Base-by-base conservation (phyloP, 2,113 vertebrate genomes). In the Zosterops japonicus region DNA sequence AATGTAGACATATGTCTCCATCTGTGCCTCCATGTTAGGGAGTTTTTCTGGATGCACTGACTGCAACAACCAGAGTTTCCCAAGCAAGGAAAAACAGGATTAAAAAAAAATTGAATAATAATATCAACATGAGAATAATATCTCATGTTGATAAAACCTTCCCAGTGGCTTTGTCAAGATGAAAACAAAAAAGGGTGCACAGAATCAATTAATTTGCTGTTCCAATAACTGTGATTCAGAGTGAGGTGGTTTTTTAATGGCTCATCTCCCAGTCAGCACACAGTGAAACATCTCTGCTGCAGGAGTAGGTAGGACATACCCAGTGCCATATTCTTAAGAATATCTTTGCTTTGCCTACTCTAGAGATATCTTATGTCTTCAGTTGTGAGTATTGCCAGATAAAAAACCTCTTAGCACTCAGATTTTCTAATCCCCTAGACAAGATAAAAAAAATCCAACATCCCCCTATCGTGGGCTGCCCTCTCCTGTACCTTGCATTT, bases 391-490 rank as follows among this genome's bases (percentile, higher is more conserved):
- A 67, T 44, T 85, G 20, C 82, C 82, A 91, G 77, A 57, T 75
- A 57, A 91, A 86, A 83, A 91, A n/a, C 16, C 42, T 65, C 65
- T 65, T 85, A 88, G 75, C 60, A 74, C 42, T 91, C 50, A 90
- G 71, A 59, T 90, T 88, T 50, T 56, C 55, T 94, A 90, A 95
- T 90, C 78, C 82, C 77, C 68, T 67, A 39, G 71, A 33, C 50
- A 77, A 80, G 91, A 94, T 87, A 61, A 93, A 93, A 90, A 85
- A 85, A 74, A 25, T 29, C 56, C 72, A 72, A 3, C 75, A 74
- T 74, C 70, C 33, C 33, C 50, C 64, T 93, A 8, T 72, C 2
- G 0, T 44, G 64, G 25, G 28, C 68, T 88, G 64, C 83, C 52
- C 79, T 78, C 35, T 77, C 39, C 46, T n/a, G 21, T 94, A 79